These are phyloP conservation scores for Pterocles burchelli DNA, from an alignment of 2,113 vertebrate species.

Conservation along the genomic window DNA sequence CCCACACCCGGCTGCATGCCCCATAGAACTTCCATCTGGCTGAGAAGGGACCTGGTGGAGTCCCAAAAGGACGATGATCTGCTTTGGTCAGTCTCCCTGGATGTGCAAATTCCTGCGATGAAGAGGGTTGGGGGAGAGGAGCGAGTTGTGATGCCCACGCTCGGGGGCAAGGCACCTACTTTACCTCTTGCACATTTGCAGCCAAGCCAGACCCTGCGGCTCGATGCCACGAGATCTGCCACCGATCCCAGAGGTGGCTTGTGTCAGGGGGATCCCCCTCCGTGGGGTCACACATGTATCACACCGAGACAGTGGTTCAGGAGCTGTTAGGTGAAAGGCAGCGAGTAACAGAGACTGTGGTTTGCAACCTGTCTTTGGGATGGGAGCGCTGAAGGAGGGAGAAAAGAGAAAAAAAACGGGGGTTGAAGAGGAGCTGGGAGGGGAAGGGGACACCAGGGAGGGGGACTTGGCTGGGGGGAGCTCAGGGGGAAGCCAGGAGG, in stretches of 20 bases:
- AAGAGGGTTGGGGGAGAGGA: neutral
- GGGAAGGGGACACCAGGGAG: neutral
- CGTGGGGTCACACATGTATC: neutral
- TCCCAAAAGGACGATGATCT: neutral
- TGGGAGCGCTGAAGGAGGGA: neutral
- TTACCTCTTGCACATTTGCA: fast-evolving
- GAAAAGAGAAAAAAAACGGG: neutral
- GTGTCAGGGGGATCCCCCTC: neutral
- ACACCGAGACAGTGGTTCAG: fast-evolving
- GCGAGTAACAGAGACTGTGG: neutral
- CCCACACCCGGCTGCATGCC: neutral
- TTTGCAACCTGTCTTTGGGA: neutral
- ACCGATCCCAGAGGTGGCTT: neutral
- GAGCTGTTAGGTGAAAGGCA: neutral
- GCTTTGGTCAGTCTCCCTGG: neutral
- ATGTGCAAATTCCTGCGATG: neutral
- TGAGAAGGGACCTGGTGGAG: neutral
- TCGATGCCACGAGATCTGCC: neutral
- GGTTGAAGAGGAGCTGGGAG: neutral
- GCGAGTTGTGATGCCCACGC: fast-evolving
- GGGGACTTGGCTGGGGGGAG: neutral
- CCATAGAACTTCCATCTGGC: neutral
- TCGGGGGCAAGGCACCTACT: neutral
- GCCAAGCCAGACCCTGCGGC: neutral
- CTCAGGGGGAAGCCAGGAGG: neutral